Conservation (phyloP, 2,888 invertebrate genomes). For the Brassicogethes aeneus region DNA sequence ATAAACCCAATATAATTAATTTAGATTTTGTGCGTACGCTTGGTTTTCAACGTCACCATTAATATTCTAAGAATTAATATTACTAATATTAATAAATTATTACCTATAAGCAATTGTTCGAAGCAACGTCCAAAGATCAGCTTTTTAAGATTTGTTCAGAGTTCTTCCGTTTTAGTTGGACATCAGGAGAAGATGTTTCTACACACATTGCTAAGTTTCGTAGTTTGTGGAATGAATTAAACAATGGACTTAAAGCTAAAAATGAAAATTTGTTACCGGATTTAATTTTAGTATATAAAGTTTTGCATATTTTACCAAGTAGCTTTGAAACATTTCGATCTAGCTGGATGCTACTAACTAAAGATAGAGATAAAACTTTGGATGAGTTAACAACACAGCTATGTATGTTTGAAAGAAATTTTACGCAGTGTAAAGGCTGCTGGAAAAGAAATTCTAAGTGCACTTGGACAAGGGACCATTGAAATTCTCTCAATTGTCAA, state of each 20-base stretch:
- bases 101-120: slow-evolving; percentile 23
- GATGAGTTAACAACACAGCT: slow-evolving; percentile 19
- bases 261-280: slow-evolving; percentile 18
- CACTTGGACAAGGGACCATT: too few species aligned
- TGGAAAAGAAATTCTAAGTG: too few species aligned
- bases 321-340: slow-evolving; percentile 10
- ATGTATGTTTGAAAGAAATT: slow-evolving; percentile 20
- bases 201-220: slow-evolving; percentile 19
- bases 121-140: slow-evolving; percentile 28
- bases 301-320: slow-evolving; percentile 16
- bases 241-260: slow-evolving; percentile 17
- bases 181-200: slow-evolving; percentile 23
- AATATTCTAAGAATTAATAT: too few species aligned
- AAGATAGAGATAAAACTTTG: slow-evolving; percentile 18
- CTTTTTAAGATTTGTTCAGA: slow-evolving; percentile 28
- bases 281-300: slow-evolving; percentile 21
- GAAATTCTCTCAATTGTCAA: too few species aligned
- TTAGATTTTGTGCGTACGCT: too few species aligned
- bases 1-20: too few species aligned
- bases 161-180: too few species aligned
- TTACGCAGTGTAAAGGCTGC: slow-evolving; percentile 8
- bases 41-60: too few species aligned
- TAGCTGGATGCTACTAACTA: slow-evolving; percentile 22
- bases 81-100: too few species aligned
- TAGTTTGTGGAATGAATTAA: slow-evolving; percentile 19